These are phyloP conservation scores for Mya arenaria DNA, from an alignment of 1,140 invertebrate species.

Conservation along the genomic window DNA sequence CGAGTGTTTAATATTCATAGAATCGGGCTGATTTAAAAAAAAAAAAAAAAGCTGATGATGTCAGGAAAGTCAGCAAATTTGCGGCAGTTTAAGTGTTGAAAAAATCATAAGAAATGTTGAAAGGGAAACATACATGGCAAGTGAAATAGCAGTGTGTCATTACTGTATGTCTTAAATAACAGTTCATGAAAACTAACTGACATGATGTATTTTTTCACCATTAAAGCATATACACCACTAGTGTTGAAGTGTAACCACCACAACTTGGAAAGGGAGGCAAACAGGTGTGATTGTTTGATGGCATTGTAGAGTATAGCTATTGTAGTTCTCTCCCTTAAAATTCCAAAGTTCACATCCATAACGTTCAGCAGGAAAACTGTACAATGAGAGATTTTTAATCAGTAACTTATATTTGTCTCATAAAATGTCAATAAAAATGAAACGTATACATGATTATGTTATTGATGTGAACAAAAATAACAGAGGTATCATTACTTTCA, in stretches of 20 bases:
- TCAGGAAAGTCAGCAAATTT: no score
- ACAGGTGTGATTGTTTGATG: neutral
- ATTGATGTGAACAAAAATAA: no score
- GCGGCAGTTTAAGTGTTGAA: no score
- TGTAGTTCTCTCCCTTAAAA: neutral
- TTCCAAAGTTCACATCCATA: neutral
- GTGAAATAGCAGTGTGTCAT: no score
- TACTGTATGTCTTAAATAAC: no score
- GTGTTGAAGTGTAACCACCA: slow-evolving; percentile 50
- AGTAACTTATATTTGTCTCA: neutral
- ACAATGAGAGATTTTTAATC: neutral
- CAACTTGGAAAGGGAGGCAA: neutral
- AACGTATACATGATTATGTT: neutral
- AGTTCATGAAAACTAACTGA: slow-evolving; percentile 3
- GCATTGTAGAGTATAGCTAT: slow-evolving; percentile 21
- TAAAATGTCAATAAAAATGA: neutral
- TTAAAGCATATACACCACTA: slow-evolving; percentile 55
- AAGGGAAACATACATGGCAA: no score
- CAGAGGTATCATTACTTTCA: no score
- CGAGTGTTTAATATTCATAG: no score
- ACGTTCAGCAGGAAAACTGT: neutral
- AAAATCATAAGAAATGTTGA: no score
- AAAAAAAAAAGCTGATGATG: no score
- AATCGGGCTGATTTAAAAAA: no score
- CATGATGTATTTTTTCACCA: slow-evolving; percentile 37